phyloP scores from a whole-genome alignment of 2,888 invertebrate genomes.

The Cheilosia scutellata region DNA sequence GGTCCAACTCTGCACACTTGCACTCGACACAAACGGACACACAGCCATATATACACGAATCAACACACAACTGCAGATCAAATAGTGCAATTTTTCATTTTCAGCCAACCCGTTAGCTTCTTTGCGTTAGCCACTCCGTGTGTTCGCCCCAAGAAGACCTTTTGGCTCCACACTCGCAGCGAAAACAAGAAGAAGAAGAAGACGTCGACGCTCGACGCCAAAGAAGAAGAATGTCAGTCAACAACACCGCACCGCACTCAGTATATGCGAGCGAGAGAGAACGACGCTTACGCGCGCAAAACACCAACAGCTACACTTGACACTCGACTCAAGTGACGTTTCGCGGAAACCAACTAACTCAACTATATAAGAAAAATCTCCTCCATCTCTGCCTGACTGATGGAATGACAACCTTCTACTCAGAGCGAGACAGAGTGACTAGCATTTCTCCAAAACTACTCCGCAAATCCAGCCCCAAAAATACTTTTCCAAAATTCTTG shows the following conservation, averaged over 20 bases:
- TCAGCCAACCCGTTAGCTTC: slow-evolving; percentile 75
- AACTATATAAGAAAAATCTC: slow-evolving; percentile 63
- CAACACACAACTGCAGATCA: slow-evolving; percentile 67
- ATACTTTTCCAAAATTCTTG: slow-evolving; percentile 69
- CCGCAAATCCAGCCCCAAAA: slow-evolving; percentile 76
- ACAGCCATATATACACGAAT: slow-evolving; percentile 30
- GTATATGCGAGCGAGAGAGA: slow-evolving; percentile 52
- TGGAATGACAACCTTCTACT: slow-evolving; percentile 74
- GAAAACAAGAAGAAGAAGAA: slow-evolving; percentile 19
- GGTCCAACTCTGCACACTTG: slow-evolving; percentile 75
- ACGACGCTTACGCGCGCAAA: slow-evolving; percentile 71
- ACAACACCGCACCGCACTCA: slow-evolving; percentile 16
- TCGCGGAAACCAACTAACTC: slow-evolving; percentile 71
- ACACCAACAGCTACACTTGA: slow-evolving; percentile 61
- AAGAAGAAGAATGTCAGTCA: slow-evolving; percentile 49
- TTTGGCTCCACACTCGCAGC: slow-evolving; percentile 59
- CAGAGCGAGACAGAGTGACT: slow-evolving; percentile 74
- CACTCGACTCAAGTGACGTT: slow-evolving; percentile 69
- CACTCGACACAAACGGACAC: slow-evolving; percentile 66
- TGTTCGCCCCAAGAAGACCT: slow-evolving; percentile 68
- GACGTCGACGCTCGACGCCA: slow-evolving; percentile 30
- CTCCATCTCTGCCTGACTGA: slow-evolving; percentile 73
- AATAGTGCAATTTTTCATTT: slow-evolving; percentile 76
- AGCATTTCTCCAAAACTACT: slow-evolving; percentile 66
- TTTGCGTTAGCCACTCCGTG: slow-evolving; percentile 64